These are phyloP conservation scores for Amphipyra berbera DNA, from an alignment of 2,888 invertebrate genomes.

Conservation along the genomic window DNA sequence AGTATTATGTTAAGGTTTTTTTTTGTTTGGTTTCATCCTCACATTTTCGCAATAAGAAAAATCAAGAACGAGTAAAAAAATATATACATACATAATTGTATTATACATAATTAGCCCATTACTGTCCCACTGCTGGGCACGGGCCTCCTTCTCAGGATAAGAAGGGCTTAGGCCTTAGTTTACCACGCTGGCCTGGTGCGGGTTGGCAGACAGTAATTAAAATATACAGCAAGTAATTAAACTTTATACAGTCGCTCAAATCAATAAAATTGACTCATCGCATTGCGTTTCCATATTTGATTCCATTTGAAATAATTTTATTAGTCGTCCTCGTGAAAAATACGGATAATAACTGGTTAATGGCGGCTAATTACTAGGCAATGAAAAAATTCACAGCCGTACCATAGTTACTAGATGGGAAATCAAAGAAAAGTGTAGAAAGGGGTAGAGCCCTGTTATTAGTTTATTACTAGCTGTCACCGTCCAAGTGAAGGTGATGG, in stretches of 20 bases:
- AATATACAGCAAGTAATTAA: too few species aligned
- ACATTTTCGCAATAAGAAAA: too few species aligned
- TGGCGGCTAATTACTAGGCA: conserved; percentile 75
- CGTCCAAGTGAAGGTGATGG: conserved; percentile 70
- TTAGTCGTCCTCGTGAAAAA: conserved; percentile 51
- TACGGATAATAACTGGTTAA: conserved; percentile 69
- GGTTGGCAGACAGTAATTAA: too few species aligned
- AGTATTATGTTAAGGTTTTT: neutral
- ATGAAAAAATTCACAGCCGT: conserved; percentile 70
- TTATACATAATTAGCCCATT: too few species aligned
- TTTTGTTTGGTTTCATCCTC: too few species aligned
- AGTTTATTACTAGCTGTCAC: conserved; percentile 81
- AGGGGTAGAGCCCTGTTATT: conserved; percentile 83
- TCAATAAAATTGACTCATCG: conserved; percentile 34
- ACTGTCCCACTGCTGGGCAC: too few species aligned
- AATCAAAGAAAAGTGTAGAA: conserved; percentile 87
- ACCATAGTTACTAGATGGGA: conserved; percentile 64
- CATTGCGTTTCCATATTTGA: conserved; percentile 22
- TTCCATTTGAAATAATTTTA: conserved; percentile 30
- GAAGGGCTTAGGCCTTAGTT: too few species aligned
- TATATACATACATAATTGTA: too few species aligned
- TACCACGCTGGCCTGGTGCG: too few species aligned
- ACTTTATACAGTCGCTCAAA: conserved; percentile 7
- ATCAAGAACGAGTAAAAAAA: too few species aligned
- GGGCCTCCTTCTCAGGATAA: too few species aligned